Evolutionary conservation across 1,140 invertebrate species (phyloP).

Genomic region (Ceratina japonica): DNA sequence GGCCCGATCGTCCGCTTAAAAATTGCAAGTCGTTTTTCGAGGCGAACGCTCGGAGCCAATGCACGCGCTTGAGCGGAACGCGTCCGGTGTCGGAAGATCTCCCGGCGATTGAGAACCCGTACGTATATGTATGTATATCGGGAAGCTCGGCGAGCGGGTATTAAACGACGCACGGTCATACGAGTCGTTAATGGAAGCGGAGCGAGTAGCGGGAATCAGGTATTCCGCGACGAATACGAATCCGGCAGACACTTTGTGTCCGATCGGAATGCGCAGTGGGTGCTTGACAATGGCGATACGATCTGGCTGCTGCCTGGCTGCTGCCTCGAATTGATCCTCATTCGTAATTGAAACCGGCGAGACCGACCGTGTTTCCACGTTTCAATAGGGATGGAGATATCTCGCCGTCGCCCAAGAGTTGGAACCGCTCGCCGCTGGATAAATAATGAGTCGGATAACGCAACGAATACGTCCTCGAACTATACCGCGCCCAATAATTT

Average conservation of each 20-base stretch:
- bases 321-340: conserved; percentile 23
- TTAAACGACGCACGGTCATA: neutral
- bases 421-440: neutral
- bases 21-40: neutral
- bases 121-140: neutral
- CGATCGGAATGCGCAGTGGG: conserved; percentile 18
- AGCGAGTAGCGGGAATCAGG: neutral
- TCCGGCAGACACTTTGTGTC: conserved; percentile 27
- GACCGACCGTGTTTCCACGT: neutral
- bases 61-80: neutral
- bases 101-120: neutral
- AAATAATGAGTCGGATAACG: conserved; percentile 11
- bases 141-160: neutral
- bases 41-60: neutral
- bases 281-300: conserved; percentile 26
- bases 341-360: conserved; percentile 35
- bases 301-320: neutral
- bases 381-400: conserved; percentile 9
- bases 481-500: neutral
- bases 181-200: conserved; percentile 11
- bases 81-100: neutral
- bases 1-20: no score
- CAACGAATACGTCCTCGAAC: neutral
- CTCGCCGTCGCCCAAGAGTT: neutral
- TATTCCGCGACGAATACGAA: conserved; percentile 17